phyloP scores from a whole-genome alignment of 2,113 vertebrate species.

The Heptranchias perlo region DNA sequence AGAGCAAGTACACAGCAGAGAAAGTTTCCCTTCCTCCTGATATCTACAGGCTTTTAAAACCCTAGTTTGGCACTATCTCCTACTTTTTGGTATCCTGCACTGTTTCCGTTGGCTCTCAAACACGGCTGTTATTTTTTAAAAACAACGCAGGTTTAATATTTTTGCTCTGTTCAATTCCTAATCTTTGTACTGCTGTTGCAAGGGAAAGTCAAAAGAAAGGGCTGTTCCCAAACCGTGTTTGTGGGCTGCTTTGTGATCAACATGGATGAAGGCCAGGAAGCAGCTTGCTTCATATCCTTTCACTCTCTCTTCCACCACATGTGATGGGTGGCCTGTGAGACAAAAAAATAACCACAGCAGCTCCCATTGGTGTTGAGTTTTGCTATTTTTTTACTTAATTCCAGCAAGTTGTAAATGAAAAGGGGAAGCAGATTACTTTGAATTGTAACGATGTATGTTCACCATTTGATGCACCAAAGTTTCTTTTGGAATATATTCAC shows the following conservation, averaged over 20 bases:
- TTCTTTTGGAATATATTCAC: too few relatives aligned
- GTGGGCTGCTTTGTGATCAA: background rate
- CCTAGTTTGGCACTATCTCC: background rate
- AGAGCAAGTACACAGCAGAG: background rate
- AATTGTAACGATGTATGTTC: too few relatives aligned
- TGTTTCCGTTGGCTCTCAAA: background rate
- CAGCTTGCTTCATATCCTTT: too few relatives aligned
- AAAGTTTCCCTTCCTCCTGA: background rate
- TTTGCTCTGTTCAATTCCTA: background rate
- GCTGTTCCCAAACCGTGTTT: background rate
- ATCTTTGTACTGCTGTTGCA: background rate
- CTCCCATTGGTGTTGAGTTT: too few relatives aligned
- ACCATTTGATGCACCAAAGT: too few relatives aligned
- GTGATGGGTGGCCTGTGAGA: too few relatives aligned
- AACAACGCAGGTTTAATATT: background rate
- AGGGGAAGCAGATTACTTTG: too few relatives aligned
- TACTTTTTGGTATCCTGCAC: background rate
- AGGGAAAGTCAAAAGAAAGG: background rate
- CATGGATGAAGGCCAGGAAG: background rate
- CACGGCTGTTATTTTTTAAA: background rate
- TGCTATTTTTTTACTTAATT: too few relatives aligned
- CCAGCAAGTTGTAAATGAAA: too few relatives aligned
- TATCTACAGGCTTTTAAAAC: background rate
- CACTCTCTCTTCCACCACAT: too few relatives aligned
- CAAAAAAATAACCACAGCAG: too few relatives aligned